Evolutionary conservation across 2,113 vertebrate species (phyloP).

Genomic region (Murina feae): DNA sequence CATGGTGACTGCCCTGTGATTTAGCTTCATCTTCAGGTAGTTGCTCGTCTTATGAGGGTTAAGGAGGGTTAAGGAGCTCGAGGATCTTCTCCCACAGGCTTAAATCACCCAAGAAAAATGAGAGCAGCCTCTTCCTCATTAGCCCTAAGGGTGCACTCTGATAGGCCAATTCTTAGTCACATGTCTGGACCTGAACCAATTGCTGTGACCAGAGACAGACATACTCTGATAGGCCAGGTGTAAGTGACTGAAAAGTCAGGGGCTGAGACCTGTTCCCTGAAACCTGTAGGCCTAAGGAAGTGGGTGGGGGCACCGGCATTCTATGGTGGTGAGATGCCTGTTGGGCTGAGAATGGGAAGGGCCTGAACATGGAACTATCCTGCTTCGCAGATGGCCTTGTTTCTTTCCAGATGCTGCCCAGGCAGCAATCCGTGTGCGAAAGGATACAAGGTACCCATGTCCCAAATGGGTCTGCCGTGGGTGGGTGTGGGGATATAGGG

Average conservation of each 20-base stretch:
- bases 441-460: background rate
- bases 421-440: background rate
- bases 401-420: conserved; percentile 53
- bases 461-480: background rate
- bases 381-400: conserved; percentile 37
- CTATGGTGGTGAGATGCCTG: background rate
- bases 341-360: background rate
- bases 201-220: background rate
- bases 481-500: background rate
- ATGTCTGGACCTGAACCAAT: background rate
- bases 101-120: background rate
- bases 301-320: background rate
- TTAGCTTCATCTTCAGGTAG: background rate
- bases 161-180: background rate
- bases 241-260: background rate
- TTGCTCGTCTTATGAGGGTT: background rate
- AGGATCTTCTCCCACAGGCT: background rate
- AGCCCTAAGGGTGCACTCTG: background rate
- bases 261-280: background rate
- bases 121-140: background rate
- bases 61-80: background rate
- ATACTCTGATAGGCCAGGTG: background rate
- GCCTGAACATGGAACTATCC: background rate
- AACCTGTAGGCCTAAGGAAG: too few relatives aligned
- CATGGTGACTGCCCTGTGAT: background rate